Conservation (phyloP, 2,113 vertebrate species). For the Podarcis muralis region DNA sequence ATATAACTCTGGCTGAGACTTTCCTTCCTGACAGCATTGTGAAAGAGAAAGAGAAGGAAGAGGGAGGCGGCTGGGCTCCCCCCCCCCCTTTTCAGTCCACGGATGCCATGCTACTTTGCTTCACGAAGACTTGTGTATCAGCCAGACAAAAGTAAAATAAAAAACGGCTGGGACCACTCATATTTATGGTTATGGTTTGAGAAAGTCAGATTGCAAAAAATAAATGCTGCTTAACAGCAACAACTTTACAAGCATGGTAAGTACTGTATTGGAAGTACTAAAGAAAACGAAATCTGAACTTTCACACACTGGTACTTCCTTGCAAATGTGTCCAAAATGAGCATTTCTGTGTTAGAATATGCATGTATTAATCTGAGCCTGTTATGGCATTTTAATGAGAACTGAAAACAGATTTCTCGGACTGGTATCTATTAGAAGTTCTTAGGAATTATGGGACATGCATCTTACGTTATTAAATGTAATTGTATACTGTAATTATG, state of each 20-base stretch:
- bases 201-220: not conserved
- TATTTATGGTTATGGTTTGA: rapidly evolving
- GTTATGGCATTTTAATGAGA: not conserved
- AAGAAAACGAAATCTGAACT: not conserved
- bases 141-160: not conserved
- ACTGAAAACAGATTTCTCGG: not conserved
- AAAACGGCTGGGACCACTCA: no score
- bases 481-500: not conserved
- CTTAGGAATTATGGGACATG: not conserved
- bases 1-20: not conserved
- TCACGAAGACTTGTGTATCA: not conserved
- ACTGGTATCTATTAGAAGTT: not conserved
- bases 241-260: not conserved
- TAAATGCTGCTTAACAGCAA: not conserved
- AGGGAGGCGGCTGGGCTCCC: not conserved
- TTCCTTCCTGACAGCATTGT: not conserved
- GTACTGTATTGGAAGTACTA: not conserved
- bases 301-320: not conserved
- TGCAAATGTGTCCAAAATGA: not conserved
- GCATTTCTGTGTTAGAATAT: not conserved
- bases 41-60: not conserved
- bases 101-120: not conserved
- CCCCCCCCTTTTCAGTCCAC: not conserved
- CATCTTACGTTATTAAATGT: not conserved
- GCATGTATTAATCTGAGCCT: not conserved